phyloP scores from a whole-genome alignment of 2,797 vertebrate genomes.

The Scomberomorus guttatus region DNA sequence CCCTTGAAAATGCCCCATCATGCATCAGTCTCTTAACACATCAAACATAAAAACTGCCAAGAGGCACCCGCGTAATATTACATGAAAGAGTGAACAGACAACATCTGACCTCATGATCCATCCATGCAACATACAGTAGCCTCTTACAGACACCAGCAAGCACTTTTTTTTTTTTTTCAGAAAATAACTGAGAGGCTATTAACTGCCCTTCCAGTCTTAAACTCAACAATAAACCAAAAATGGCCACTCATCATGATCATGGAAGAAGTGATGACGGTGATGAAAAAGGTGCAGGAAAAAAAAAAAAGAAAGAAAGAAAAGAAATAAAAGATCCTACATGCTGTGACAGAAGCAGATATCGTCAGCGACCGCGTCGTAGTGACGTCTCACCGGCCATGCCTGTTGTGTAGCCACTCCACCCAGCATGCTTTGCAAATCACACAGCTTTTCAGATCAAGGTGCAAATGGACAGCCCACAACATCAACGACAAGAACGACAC shows the following conservation, averaged over 20 bases:
- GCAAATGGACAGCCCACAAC: conserved; percentile 80
- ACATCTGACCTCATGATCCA: conserved; percentile 61
- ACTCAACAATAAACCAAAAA: conserved; percentile 71
- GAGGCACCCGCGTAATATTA: conserved; percentile 39
- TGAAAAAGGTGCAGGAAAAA: conserved; percentile 73
- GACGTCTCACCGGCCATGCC: conserved; percentile 76
- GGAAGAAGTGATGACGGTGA: conserved; percentile 70
- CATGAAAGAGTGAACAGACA: conserved; percentile 49
- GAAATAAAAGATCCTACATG: conserved; percentile 76
- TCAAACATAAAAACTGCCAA: conserved; percentile 44
- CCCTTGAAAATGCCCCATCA: conserved; percentile 61
- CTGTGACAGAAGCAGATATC: conserved; percentile 74
- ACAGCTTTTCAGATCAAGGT: conserved; percentile 75
- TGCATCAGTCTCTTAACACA: conserved; percentile 71
- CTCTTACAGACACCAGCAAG: conserved; percentile 72
- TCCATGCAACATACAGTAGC: conserved; percentile 80
- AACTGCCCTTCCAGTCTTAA: conserved; percentile 62
- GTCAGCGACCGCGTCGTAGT: conserved; percentile 54
- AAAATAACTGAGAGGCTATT: conserved; percentile 66
- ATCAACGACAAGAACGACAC: conserved; percentile 59
- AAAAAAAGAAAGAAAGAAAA: conserved; percentile 40
- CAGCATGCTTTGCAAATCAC: conserved; percentile 84
- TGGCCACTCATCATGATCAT: conserved; percentile 71
- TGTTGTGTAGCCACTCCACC: conserved; percentile 75
- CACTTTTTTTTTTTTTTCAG: conserved; percentile 48